Base-by-base conservation (phyloP, 2,113 vertebrate species). In the Seriola dumerili region DNA sequence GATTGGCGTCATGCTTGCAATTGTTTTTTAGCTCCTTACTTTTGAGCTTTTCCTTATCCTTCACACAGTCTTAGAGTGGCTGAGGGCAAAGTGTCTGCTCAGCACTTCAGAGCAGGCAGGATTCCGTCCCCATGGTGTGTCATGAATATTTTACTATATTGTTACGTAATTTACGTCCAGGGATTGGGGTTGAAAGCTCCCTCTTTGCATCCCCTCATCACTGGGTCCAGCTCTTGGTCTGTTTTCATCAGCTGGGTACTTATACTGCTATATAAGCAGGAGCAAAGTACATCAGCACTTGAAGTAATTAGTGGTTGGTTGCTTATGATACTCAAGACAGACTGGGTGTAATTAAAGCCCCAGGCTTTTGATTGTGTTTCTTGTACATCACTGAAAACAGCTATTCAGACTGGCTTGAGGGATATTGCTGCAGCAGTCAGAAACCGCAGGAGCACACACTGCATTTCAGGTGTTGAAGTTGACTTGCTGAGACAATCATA, bases 71-170 rank as follows among this genome's bases (percentile, higher is more conserved):
- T 85, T 71, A 55, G 72, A 84, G 87, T 78, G 83, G 84, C 86
- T 86, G 25, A 81, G 46, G 72, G 66, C 21, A 61, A 92, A 94
- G 82, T 93, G 94, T 93, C 87, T 86, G 83, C 92, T 94, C 93
- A 93, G 94, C 93, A 88, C 87, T 91, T 78, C 71, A 86, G 83
- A 91, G 85, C 63, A 83, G 58, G 90, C 81, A 91, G 89, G 85
- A 90, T 85, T 78, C 83, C 79, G 57, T 92, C 88, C 91, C 85
- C 58, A 82, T 84, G 85, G 90, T 88, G 75, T 62, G 63, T 68
- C 83, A 94, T 93, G 88, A 93, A 94, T 94, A 93, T 94, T 94
- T 95, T 81, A 94, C 89, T 63, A 88, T 48, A 88, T 75, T 85
- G 78, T 93, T 93, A 88, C 19, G 89, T 84, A 93, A 94, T 88